phyloP scores from a whole-genome alignment of 2,113 vertebrate genomes.

The Dipodomys ordii region DNA sequence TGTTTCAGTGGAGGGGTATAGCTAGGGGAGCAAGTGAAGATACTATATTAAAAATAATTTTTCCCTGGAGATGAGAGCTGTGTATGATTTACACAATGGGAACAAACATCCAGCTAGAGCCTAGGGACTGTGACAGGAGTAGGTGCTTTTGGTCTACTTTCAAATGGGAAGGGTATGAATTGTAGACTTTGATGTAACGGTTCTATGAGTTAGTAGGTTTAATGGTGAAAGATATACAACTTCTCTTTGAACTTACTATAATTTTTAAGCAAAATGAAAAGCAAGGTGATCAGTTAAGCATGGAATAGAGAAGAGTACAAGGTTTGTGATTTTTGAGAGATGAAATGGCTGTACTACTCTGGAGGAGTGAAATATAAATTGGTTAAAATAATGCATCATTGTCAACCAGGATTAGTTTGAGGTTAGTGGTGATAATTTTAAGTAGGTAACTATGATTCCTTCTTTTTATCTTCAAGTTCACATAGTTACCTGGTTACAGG shows the following conservation, averaged over 20 bases:
- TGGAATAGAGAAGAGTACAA: background rate
- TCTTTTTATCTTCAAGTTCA: background rate
- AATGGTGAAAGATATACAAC: background rate
- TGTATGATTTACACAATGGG: too few species aligned
- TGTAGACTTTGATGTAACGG: background rate
- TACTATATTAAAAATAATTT: background rate
- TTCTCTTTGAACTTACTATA: background rate
- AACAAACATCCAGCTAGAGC: background rate
- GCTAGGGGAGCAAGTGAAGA: background rate
- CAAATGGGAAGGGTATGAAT: background rate
- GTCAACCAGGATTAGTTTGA: background rate
- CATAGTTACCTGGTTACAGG: background rate
- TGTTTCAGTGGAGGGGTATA: background rate
- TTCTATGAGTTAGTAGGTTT: background rate
- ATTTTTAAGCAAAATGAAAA: slow-evolving; percentile 7
- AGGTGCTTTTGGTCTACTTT: background rate
- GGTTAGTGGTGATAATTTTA: background rate
- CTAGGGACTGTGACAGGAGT: too few species aligned
- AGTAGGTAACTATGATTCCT: background rate
- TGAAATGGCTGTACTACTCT: background rate
- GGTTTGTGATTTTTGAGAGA: background rate
- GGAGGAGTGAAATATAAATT: background rate
- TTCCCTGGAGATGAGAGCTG: background rate
- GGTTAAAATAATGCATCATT: background rate
- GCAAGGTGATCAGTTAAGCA: background rate